phyloP scores from a whole-genome alignment of 2,888 invertebrate genomes.

The Uloborus plumipes region DNA sequence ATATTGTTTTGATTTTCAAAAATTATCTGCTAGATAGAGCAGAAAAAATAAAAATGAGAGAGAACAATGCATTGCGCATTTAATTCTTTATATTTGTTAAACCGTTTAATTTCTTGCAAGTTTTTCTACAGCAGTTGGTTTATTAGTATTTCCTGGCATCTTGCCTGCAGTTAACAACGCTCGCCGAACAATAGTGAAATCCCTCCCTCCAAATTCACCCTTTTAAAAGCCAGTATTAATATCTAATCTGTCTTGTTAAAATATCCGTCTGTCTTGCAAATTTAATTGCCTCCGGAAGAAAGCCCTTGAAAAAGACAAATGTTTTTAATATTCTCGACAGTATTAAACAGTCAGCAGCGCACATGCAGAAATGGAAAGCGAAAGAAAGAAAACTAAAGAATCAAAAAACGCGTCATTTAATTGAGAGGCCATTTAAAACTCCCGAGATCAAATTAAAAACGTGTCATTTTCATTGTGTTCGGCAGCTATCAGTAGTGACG shows the following conservation, averaged over 20 bases:
- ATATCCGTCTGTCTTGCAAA: slow-evolving; percentile 47
- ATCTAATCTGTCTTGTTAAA: slow-evolving; percentile 59
- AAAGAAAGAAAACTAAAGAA: neutral
- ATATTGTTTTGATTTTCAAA: too few relatives aligned
- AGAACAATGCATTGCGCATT: too few relatives aligned
- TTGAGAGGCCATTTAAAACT: slow-evolving; percentile 29
- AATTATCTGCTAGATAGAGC: too few relatives aligned
- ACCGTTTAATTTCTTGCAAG: slow-evolving; percentile 41
- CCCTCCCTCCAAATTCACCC: slow-evolving; percentile 7
- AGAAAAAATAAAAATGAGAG: too few relatives aligned
- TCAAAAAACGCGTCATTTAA: slow-evolving; percentile 27
- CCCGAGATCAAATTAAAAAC: slow-evolving; percentile 48
- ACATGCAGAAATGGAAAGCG: slow-evolving; percentile 21
- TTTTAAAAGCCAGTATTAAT: slow-evolving; percentile 43
- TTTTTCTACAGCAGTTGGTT: slow-evolving; percentile 17
- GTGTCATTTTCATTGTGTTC: slow-evolving; percentile 48
- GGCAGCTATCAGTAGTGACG: slow-evolving; percentile 27
- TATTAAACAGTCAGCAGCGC: slow-evolving; percentile 31
- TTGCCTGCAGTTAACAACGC: slow-evolving; percentile 22
- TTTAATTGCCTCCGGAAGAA: slow-evolving; percentile 41
- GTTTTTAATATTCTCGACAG: slow-evolving; percentile 56
- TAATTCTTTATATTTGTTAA: slow-evolving; percentile 50
- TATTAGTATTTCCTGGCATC: slow-evolving; percentile 40
- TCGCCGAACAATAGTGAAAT: slow-evolving; percentile 36
- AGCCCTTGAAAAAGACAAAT: slow-evolving; percentile 53